Conservation (phyloP, 1,140 invertebrate genomes). For the Pristionchus pacificus region DNA sequence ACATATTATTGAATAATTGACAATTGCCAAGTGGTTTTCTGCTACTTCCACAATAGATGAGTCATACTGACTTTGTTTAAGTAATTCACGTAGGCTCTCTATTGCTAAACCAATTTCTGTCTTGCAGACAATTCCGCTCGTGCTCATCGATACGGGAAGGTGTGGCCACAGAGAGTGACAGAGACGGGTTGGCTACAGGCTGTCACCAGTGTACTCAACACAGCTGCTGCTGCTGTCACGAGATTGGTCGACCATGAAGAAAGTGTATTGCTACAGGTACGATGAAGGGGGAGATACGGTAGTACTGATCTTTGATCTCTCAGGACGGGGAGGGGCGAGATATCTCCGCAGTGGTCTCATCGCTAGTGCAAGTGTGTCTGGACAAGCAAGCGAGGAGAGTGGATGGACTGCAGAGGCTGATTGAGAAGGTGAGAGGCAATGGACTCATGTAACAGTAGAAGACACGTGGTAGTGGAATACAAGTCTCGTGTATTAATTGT, state of each 20-base stretch:
- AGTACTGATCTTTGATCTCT: not conserved
- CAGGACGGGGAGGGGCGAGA: conserved; percentile 24
- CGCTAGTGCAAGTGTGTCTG: conserved; percentile 18
- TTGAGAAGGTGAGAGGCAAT: not conserved
- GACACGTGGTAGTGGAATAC: too few relatives aligned
- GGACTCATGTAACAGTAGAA: not conserved
- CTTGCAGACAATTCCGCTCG: not conserved
- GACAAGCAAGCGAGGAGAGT: conserved; percentile 1
- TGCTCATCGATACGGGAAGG: not conserved
- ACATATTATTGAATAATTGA: too few relatives aligned
- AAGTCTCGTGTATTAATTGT: too few relatives aligned
- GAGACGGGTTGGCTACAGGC: not conserved
- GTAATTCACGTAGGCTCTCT: too few relatives aligned
- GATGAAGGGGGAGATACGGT: not conserved
- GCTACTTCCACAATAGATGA: too few relatives aligned
- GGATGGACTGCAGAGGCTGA: not conserved
- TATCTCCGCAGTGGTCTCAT: conserved; percentile 6
- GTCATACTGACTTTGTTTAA: too few relatives aligned
- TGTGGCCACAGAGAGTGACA: not conserved
- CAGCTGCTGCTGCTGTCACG: not conserved
- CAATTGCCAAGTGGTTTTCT: too few relatives aligned
- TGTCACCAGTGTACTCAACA: not conserved
- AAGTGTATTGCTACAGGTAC: not conserved
- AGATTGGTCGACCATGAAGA: not conserved
- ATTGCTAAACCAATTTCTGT: too few relatives aligned